Evolutionary conservation across 2,888 invertebrate species (phyloP).

Genomic region (Hololepta plana): DNA sequence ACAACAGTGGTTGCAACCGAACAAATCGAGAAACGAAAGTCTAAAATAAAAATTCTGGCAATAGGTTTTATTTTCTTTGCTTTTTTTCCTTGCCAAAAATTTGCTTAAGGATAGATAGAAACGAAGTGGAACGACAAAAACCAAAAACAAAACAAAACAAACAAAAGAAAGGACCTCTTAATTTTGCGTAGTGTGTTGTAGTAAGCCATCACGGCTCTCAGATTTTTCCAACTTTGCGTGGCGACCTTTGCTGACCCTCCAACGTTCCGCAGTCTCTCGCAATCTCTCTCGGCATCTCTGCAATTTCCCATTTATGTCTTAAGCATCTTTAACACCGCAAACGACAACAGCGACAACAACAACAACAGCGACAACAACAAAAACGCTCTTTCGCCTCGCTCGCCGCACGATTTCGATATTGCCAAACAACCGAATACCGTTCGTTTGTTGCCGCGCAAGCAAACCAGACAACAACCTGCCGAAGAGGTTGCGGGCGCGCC

Average conservation of each 20-base stretch:
- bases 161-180: constrained; percentile 46
- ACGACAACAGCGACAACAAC: constrained; percentile 1
- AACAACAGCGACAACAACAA: constrained; percentile 1
- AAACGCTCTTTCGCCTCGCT: background rate
- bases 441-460: constrained; percentile 9
- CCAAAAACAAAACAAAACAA: constrained; percentile 8
- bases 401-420: background rate
- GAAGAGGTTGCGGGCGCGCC: constrained; percentile 3
- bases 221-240: constrained; percentile 67
- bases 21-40: too few relatives aligned
- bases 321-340: background rate
- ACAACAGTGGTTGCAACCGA: constrained; percentile 12
- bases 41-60: too few relatives aligned
- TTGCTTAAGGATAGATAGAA: too few relatives aligned
- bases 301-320: background rate
- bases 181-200: constrained; percentile 78
- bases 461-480: constrained; percentile 7
- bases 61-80: too few relatives aligned
- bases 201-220: constrained; percentile 77
- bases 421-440: background rate
- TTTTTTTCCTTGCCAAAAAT: too few relatives aligned
- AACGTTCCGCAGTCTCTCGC: too few relatives aligned
- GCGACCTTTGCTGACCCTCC: constrained; percentile 18
- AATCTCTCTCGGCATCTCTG: constrained; percentile 1
- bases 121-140: background rate